Percentiles rank a stretch among this genome's conserved stretches.
Conservation (phyloP, 2,797 vertebrate genomes). For the Enteromius afrohamiltoni region DNA sequence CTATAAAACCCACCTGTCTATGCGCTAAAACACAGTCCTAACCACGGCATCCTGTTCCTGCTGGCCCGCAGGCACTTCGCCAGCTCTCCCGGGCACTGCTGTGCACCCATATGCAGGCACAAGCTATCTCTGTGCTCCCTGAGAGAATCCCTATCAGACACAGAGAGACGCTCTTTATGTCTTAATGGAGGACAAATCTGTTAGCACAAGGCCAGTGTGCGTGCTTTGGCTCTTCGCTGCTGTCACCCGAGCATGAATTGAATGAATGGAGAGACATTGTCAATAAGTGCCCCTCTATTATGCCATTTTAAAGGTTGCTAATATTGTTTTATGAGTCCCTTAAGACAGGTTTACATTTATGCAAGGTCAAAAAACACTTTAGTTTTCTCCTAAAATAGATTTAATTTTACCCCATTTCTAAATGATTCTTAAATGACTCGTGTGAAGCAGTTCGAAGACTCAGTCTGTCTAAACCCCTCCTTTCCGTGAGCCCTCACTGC, state of each 20-base stretch:
- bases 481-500: too few relatives aligned
- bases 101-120: conserved; percentile 94
- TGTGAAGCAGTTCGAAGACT: too few relatives aligned
- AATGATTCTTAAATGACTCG: too few relatives aligned
- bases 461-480: too few relatives aligned
- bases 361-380: too few relatives aligned
- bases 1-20: conserved; percentile 55
- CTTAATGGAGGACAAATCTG: conserved; percentile 44
- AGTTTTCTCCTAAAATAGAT: too few relatives aligned
- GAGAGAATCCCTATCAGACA: conserved; percentile 35
- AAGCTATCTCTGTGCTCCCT: conserved; percentile 77
- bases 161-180: conserved; percentile 31
- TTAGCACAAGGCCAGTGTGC: background rate
- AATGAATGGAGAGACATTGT: conserved; percentile 31
- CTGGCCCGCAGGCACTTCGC: conserved; percentile 89
- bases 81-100: conserved; percentile 90
- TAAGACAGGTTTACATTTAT: too few relatives aligned
- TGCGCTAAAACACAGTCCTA: conserved; percentile 84
- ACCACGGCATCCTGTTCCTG: conserved; percentile 89
- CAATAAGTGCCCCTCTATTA: too few relatives aligned
- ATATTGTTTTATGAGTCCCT: too few relatives aligned
- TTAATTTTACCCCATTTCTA: too few relatives aligned
- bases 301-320: too few relatives aligned
- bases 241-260: conserved; percentile 1
- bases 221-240: background rate